Conservation (phyloP, 1,140 invertebrate species). For the Vollenhovia emeryi region DNA sequence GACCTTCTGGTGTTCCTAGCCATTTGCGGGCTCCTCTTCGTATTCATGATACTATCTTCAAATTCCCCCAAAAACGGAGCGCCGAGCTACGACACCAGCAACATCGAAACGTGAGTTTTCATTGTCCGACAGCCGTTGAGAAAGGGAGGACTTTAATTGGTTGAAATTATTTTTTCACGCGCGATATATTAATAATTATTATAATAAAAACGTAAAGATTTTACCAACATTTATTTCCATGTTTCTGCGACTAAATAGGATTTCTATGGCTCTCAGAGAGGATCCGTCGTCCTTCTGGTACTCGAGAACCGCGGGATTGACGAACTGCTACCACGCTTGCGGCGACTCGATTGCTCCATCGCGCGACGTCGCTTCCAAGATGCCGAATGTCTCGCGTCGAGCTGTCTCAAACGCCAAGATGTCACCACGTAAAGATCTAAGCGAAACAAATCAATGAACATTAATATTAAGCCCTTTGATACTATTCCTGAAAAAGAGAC, state of each 20-base stretch:
- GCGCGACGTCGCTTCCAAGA: not conserved
- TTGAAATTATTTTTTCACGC: not conserved
- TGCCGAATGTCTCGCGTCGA: not conserved
- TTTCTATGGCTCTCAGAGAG: slow-evolving; percentile 11
- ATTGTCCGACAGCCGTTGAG: slow-evolving; percentile 84
- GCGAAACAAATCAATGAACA: not conserved
- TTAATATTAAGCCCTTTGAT: not conserved
- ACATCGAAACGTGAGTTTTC: slow-evolving; percentile 57
- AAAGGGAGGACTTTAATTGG: slow-evolving; percentile 59
- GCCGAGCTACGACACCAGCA: not conserved
- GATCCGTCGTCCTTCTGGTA: not conserved
- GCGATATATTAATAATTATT: not conserved
- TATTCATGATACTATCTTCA: slow-evolving; percentile 67
- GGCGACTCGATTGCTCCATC: slow-evolving; percentile 4
- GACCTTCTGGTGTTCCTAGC: slow-evolving; percentile 43
- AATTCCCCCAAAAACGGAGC: slow-evolving; percentile 61
- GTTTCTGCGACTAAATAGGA: not conserved
- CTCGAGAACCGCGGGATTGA: not conserved
- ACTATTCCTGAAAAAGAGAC: not conserved
- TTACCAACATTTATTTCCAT: not conserved
- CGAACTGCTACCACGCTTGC: slow-evolving; percentile 16
- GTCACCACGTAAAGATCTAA: not conserved
- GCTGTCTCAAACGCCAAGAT: not conserved
- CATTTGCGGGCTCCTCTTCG: slow-evolving; percentile 80
- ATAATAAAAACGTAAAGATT: not conserved